phyloP scores from a whole-genome alignment of 2,797 vertebrate species.

The Kryptolebias ocellatus region DNA sequence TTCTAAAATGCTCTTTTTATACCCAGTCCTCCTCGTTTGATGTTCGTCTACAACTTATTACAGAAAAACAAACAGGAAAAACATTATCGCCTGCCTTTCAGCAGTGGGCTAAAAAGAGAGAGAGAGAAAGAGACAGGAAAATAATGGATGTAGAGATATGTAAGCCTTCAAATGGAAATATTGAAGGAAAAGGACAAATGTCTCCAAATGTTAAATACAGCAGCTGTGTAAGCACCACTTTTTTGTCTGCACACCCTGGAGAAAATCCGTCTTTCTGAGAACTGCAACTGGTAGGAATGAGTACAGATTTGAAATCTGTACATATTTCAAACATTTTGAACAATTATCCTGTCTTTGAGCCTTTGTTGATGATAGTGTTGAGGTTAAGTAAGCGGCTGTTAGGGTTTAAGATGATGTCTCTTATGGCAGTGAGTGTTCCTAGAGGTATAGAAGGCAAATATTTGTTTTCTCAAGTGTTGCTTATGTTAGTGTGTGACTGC shows the following conservation, averaged over 20 bases:
- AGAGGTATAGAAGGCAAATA: background rate
- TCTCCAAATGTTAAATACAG: background rate
- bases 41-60: no score
- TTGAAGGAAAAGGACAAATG: conserved; percentile 6
- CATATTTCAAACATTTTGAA: background rate
- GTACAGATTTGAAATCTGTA: background rate
- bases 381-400: background rate
- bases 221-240: background rate
- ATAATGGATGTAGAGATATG: background rate
- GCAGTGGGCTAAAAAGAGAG: background rate
- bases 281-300: background rate
- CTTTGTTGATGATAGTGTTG: background rate
- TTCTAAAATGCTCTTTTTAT: no score
- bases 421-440: background rate
- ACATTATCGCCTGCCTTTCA: no score
- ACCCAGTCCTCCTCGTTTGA: no score
- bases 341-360: background rate
- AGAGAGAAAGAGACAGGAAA: background rate
- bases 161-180: conserved; percentile 20
- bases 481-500: background rate
- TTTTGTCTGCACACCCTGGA: background rate
- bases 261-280: conserved; percentile 5
- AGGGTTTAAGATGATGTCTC: background rate
- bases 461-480: background rate
- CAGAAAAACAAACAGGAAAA: no score